Percentiles rank a stretch among this genome's conserved stretches.
Conservation (phyloP, 2,888 invertebrate genomes). For the Drepanosiphum platanoidis region DNA sequence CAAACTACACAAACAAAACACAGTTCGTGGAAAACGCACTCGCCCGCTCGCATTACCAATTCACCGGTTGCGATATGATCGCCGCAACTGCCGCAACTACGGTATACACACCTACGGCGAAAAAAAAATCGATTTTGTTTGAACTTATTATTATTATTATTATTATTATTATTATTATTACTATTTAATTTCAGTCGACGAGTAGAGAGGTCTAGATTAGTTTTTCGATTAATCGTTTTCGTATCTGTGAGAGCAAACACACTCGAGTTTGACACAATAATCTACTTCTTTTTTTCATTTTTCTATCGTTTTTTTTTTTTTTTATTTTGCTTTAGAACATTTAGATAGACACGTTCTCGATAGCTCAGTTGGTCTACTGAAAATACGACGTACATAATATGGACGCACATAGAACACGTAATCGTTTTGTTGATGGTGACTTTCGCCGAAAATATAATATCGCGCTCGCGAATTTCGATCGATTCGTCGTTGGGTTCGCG, state of each 20-base stretch:
- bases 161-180: not conserved
- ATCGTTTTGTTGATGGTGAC: too few relatives aligned
- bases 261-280: not conserved
- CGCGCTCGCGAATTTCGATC: too few relatives aligned
- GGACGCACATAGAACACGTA: too few relatives aligned
- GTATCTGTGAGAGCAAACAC: not conserved
- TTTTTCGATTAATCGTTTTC: not conserved
- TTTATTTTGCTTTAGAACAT: too few relatives aligned
- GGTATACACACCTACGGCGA: constrained; percentile 34
- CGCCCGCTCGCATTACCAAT: constrained; percentile 78
- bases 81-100: constrained; percentile 70
- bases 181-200: not conserved
- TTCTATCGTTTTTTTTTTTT: not conserved
- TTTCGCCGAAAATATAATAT: too few relatives aligned
- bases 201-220: not conserved
- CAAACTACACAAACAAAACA: constrained; percentile 85
- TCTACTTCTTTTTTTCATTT: not conserved
- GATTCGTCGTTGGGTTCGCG: too few relatives aligned
- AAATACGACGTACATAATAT: too few relatives aligned
- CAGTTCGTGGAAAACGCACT: constrained; percentile 80
- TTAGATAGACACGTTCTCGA: too few relatives aligned
- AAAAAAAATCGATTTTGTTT: constrained; percentile 1
- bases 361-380: too few relatives aligned
- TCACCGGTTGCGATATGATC: constrained; percentile 79
- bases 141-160: not conserved